Conservation (phyloP, 1,140 invertebrate species). For the Bicyclus anynana region DNA sequence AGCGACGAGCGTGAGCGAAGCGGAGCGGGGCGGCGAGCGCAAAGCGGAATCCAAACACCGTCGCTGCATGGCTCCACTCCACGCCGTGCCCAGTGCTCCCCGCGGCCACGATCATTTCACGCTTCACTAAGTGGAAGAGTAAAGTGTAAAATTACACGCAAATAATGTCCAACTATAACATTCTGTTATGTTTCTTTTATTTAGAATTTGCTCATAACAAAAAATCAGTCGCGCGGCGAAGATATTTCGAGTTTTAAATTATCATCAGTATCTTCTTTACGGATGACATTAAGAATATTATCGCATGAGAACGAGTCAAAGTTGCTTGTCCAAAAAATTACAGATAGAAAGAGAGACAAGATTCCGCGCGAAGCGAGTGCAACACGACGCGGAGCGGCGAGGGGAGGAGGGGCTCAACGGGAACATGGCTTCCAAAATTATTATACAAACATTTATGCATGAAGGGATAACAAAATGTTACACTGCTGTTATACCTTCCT, state of each 20-base stretch:
- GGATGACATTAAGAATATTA: too few relatives aligned
- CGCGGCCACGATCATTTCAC: slow-evolving; percentile 55
- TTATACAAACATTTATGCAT: slow-evolving; percentile 74
- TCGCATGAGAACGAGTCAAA: too few relatives aligned
- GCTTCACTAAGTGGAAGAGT: slow-evolving; percentile 60
- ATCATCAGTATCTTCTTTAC: too few relatives aligned
- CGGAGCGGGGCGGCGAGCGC: slow-evolving; percentile 21
- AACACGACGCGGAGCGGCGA: slow-evolving; percentile 34
- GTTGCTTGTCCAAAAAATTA: slow-evolving; percentile 37
- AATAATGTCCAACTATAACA: slow-evolving; percentile 33
- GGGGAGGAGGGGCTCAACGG: slow-evolving; percentile 39
- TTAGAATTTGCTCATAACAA: not conserved
- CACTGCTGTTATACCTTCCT: slow-evolving; percentile 44
- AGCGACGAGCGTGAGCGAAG: slow-evolving; percentile 52
- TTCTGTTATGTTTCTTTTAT: slow-evolving; percentile 13
- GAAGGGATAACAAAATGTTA: slow-evolving; percentile 69
- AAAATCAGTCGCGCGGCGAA: not conserved
- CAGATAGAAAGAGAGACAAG: slow-evolving; percentile 53
- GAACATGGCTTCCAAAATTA: slow-evolving; percentile 67
- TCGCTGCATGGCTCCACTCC: slow-evolving; percentile 23
- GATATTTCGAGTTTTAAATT: too few relatives aligned
- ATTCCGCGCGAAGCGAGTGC: slow-evolving; percentile 35
- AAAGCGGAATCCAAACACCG: slow-evolving; percentile 13
- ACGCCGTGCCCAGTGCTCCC: slow-evolving; percentile 27
- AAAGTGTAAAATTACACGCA: slow-evolving; percentile 63